Percentiles rank a stretch among this genome's conserved stretches.
phyloP scores from a whole-genome alignment of 1,140 invertebrate genomes.

The Zophobas morio region DNA sequence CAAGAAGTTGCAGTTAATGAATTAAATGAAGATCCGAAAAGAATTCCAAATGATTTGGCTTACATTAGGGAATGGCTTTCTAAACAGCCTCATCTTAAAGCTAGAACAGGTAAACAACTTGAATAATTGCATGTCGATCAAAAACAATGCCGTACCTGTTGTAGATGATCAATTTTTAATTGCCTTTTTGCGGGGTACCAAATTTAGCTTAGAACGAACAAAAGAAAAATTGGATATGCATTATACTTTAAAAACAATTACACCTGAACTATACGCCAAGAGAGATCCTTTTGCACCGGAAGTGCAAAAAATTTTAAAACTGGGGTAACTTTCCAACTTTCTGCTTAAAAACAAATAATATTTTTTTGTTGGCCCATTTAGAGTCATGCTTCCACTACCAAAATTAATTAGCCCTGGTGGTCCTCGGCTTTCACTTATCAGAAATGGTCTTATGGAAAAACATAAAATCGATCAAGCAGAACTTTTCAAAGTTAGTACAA shows the following conservation, averaged over 20 bases:
- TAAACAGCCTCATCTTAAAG: slow-evolving; percentile 74
- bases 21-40: slow-evolving; percentile 74
- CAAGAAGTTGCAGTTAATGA: slow-evolving; percentile 70
- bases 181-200: slow-evolving; percentile 76
- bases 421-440: slow-evolving; percentile 70
- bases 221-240: slow-evolving; percentile 77
- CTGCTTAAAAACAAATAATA: neutral
- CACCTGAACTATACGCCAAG: slow-evolving; percentile 71
- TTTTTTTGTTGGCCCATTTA: neutral
- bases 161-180: slow-evolving; percentile 75
- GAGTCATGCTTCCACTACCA: slow-evolving; percentile 2
- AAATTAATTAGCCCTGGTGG: slow-evolving; percentile 64
- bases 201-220: slow-evolving; percentile 77
- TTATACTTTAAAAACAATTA: slow-evolving; percentile 72
- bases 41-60: slow-evolving; percentile 71
- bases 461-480: slow-evolving; percentile 65
- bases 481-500: slow-evolving; percentile 66
- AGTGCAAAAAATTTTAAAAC: slow-evolving; percentile 62
- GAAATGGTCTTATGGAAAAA: slow-evolving; percentile 69
- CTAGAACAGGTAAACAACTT: slow-evolving; percentile 49
- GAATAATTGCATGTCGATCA: neutral
- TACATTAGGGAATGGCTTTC: slow-evolving; percentile 75
- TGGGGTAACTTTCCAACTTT: slow-evolving; percentile 54
- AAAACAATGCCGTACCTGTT: slow-evolving; percentile 33
- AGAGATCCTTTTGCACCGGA: slow-evolving; percentile 66